Conservation (phyloP, 2,113 vertebrate genomes). For the Arenaria interpres region DNA sequence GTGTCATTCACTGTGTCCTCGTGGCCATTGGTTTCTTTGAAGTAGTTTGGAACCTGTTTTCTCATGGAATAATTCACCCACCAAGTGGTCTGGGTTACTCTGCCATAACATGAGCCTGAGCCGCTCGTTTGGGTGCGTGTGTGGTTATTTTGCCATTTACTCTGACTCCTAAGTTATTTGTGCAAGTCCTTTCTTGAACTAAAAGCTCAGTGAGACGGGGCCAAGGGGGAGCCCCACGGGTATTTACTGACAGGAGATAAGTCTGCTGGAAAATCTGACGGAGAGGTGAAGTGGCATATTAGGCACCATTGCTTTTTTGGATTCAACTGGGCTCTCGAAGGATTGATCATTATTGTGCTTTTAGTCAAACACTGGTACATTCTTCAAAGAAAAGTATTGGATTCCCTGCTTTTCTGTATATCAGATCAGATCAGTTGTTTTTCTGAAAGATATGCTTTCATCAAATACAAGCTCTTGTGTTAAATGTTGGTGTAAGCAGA, state of each 20-base stretch:
- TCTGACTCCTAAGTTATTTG: not conserved
- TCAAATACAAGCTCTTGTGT: not conserved
- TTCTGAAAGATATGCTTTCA: not conserved
- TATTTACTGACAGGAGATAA: not conserved
- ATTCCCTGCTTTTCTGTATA: not conserved
- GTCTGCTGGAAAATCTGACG: not conserved
- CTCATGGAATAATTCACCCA: not conserved
- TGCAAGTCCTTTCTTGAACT: not conserved
- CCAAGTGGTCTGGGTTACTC: not conserved
- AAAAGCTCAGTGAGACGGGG: not conserved
- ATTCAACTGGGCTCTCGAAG: not conserved
- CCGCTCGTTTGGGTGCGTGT: not conserved
- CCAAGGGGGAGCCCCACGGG: not conserved
- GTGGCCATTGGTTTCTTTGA: not conserved
- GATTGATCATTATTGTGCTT: not conserved
- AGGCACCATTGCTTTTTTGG: not conserved
- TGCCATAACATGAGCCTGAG: accelerated
- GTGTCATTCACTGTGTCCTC: not conserved
- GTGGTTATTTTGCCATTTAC: not conserved
- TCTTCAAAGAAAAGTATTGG: not conserved
- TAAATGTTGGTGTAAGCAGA: not conserved
- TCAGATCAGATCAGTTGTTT: not conserved
- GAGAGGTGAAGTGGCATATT: not conserved
- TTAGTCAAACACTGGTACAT: not conserved
- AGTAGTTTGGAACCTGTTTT: not conserved